Evolutionary conservation across 2,113 vertebrate genomes (phyloP), one percentile per base, ranked within the genome.

Genomic region (Pomatorhinus ruficollis): DNA sequence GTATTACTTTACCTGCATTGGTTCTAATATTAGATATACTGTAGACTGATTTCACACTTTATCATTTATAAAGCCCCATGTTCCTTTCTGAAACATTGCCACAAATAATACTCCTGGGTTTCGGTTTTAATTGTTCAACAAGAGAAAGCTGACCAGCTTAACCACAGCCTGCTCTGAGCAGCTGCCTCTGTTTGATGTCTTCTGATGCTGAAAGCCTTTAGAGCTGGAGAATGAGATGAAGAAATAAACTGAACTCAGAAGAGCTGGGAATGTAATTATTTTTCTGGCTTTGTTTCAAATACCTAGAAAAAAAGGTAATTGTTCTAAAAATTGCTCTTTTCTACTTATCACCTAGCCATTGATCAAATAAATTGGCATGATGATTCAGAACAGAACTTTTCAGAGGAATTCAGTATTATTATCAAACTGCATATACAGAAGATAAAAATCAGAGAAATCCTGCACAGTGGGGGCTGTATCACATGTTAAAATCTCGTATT

Each of bases 41-140:
- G 69, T 10, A 25, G 45, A 59, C 23, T 23, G 35, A 82, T 85
- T 83, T 84, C 42, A 76, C 21, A 57, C 15, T 79, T n/a, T 23
- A 37, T 37, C 6, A 44, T 80, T 95, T 89, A 59, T 45, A 94
- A 90, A 70, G 27, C 6, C 61, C 13, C 15, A 47, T 14, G 13
- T 16, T 79, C 30, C 53, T 57, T 71, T 85, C 53, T 89, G 83
- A 93, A 85, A 56, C 19, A 24, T 2, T 89, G 77, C 90, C 85
- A 97, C 83, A 33, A 76, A 40, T 23, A 49, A 22, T 7, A 23
- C 35, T 59, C 23, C 12, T 15, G 61, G 22, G 64, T 65, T 83
- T 90, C 87, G 93, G 33, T 71, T 82, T 70, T 89, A 87, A 91
- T 84, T 94, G 80, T 83, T 79, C 83, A 90, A 60, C 50, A 91